Evolutionary conservation across 2,888 invertebrate species (phyloP), one percentile per base, ranked within the genome.

Genomic region (Apotomis turbidana): DNA sequence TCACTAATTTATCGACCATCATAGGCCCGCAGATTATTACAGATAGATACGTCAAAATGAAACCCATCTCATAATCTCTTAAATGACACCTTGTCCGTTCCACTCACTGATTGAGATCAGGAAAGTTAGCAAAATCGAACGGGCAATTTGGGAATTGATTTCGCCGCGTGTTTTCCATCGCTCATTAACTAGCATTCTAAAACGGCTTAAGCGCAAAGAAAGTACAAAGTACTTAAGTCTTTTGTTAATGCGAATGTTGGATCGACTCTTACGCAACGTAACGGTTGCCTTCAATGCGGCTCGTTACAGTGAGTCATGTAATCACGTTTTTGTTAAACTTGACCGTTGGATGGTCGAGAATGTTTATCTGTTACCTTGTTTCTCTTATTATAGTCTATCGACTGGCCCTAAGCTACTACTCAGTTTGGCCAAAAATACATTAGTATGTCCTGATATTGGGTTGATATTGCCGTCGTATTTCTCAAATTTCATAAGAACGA

Each of bases 111-210:
- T 57, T 12, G 15, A 36, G 36, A 57, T 57, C 57, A 13, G 52
- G 63, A 63, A 63, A 62, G 59, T 51, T 59, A 3, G 38, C 61
- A 36, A 62, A 69, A 46, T 68, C 13, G 49, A 70, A 36, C 41
- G 9, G 46, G 6, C 62, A 63, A 55, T 66, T 71, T 54, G 36
- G 13, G 54, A 71, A 71, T 71, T 71, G 70, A 71, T 71, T 71
- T 71, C 70, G 54, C 70, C 59, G 59, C 66, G 59, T 60, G 63
- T 70, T 60, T 38, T n/a, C 62, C n/a, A 5, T 52, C 2, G 8
- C 49, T 38, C 9, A 10, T 9, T 9, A 44, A 9, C 49, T 10
- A 3, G 52, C 36, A 52, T 52, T 27, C n/a, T 46, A 9, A n/a
- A 51, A 62, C 6, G 52, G 3, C 49, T 6, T 51, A 36, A 51